Evolutionary conservation across 2,888 invertebrate genomes (phyloP), one percentile per base, ranked within the genome.

Genomic region (Drosophila neutralis): DNA sequence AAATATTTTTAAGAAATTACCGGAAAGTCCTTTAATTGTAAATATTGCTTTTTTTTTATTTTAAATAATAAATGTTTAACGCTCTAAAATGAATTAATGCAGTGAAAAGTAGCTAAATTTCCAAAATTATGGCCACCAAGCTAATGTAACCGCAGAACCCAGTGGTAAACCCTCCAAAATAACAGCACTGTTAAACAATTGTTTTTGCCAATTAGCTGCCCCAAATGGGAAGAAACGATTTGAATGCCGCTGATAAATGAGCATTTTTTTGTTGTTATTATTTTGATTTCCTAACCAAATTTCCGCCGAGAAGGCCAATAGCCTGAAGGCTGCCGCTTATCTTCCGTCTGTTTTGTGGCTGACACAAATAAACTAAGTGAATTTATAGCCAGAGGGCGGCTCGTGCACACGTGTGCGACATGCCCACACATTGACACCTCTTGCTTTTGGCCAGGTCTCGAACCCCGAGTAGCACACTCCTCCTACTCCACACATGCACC

Each of bases 351-450:
- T 38, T 45, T 53, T 68, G 51, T 63, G 48, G 64, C 59, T 67
- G 78, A 69, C 56, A 69, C 67, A 73, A 70, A 80, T 83, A 88
- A 78, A 73, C 66, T 61, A 74, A 74, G 72, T 74, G 68, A 86
- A 90, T 85, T 85, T 88, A 85, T 85, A 54, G 90, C 85, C 72
- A 53, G 52, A 53, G 75, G 88, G 83, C 68, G 40, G 58, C 45
- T 29, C 49, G 66, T n/a, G 73, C 82, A 89, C 74, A 80, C 80
- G 83, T 85, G 78, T 89, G 78, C 70, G 83, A 89, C 83, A 83
- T 88, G 85, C 86, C 90, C 88, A 90, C 85, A 89, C 85, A 85
- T 88, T 89, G 85, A 90, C 85, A 85, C 85, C 83, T 88, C 73
- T 57, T 54, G 73, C 61, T 62, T 42, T 62, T 42, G 54, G 40